Base-by-base conservation (phyloP, 2,888 invertebrate genomes). In the Vesta saturnalis region DNA sequence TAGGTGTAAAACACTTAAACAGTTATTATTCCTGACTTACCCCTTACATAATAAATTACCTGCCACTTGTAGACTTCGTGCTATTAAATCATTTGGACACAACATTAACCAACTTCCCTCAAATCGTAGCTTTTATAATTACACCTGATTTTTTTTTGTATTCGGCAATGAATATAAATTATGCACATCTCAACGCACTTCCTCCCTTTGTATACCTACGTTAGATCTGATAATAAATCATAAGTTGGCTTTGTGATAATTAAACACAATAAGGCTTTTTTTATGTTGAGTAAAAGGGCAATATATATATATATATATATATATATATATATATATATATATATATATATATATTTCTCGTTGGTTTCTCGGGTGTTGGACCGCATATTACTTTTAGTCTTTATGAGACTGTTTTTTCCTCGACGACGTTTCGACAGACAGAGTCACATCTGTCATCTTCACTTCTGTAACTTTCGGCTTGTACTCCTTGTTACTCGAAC, bases 11-110 rank as follows among this genome's bases (percentile, higher is more conserved):
- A 30, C 23, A 60, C 60, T 49, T 60, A 49, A 60, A 52, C 49
- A 49, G 60, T 46, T 60, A 52, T 60, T 60, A 60, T 60, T 60
- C 23, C 60, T 60, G 60, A 60, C 60, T 60, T 60, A 60, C 49
- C 30, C 47, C 60, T 60, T 60, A 23, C 60, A 49, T 60, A 49
- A 60, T 60, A 60, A 60, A 60, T 60, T 60, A 60, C 12, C 60
- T 60, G 60, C 30, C 60, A 60, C 60, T 52, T 60, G 16, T 60
- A 60, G 60, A 49, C 22, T 60, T 35, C 60, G 60, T 60, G 60
- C 49, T 16, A 49, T 60, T 60, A 60, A 49, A 60, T 60, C 60
- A 60, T 52, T 60, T 60, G 22, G 47, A 60, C 60, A 49, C 18
- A 22, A 60, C 47, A 52, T 60, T 60, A 60, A 60, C 60, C 49